These are phyloP conservation scores for Trissonchulus latispiculum DNA, from an alignment of 2,888 invertebrate species.

Conservation along the genomic window DNA sequence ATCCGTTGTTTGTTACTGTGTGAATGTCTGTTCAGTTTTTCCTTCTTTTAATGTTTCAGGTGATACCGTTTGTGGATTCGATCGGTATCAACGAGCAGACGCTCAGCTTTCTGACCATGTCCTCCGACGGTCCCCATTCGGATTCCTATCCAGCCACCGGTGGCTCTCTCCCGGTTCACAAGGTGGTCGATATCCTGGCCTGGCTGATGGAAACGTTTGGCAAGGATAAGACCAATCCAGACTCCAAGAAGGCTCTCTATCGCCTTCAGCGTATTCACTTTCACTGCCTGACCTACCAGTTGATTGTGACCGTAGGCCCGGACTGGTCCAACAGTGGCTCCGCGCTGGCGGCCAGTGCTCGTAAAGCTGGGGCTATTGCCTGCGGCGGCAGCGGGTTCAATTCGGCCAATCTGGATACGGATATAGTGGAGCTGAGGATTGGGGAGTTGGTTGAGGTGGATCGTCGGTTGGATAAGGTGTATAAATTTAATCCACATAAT, in stretches of 20 bases:
- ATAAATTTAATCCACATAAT: constrained; percentile 40
- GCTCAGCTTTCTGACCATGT: constrained; percentile 45
- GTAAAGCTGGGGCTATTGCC: constrained; percentile 46
- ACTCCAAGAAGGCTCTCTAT: constrained; percentile 31
- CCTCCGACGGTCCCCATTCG: constrained; percentile 42
- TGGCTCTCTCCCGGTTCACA: constrained; percentile 46
- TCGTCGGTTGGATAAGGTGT: constrained; percentile 35
- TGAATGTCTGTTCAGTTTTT: too few relatives aligned
- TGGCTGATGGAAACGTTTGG: constrained; percentile 48
- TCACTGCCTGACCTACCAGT: constrained; percentile 49
- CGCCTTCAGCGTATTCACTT: constrained; percentile 49
- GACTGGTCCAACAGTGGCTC: constrained; percentile 47
- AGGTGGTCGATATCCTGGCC: constrained; percentile 48
- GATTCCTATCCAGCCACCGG: constrained; percentile 37
- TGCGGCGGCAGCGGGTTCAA: constrained; percentile 38
- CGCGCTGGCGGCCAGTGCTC: constrained; percentile 48
- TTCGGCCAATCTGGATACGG: constrained; percentile 30
- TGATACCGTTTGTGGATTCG: constrained; percentile 44
- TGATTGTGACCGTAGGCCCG: constrained; percentile 43
- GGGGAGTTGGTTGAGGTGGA: constrained; percentile 43
- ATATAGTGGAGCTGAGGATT: constrained; percentile 44
- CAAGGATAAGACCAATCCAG: constrained; percentile 38
- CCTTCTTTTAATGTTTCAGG: constrained; percentile 36
- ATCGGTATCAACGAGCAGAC: constrained; percentile 50
- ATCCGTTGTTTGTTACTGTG: too few relatives aligned